Percentiles rank a stretch among this genome's conserved stretches.
These are phyloP conservation scores for Zophobas atratus DNA, from an alignment of 1,140 invertebrate species.

Conservation along the genomic window DNA sequence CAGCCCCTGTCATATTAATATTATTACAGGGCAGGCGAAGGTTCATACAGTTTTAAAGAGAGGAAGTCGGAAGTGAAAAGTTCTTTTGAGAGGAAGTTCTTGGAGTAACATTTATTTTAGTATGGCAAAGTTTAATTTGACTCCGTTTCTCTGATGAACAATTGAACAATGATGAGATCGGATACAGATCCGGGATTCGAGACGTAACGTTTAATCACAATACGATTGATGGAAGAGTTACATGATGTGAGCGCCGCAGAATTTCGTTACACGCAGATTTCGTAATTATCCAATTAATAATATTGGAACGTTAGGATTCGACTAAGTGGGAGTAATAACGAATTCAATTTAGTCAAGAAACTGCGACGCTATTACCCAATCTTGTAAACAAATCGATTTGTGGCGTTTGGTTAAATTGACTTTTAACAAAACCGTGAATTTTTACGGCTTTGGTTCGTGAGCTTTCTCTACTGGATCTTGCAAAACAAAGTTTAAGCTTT, in stretches of 20 bases:
- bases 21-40: conserved; percentile 9
- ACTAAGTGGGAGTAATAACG: conserved; percentile 4
- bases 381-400: conserved; percentile 18
- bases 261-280: conserved; percentile 12
- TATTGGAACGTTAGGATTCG: conserved; percentile 18
- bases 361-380: conserved; percentile 1
- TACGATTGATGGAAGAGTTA: conserved; percentile 2
- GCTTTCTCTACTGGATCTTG: background rate
- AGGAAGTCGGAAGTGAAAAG: conserved; percentile 25
- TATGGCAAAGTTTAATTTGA: conserved; percentile 30
- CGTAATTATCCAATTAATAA: conserved; percentile 30
- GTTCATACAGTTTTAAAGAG: conserved; percentile 4
- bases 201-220: background rate
- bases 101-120: conserved; percentile 16
- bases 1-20: conserved; percentile 17
- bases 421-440: conserved; percentile 34
- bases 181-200: conserved; percentile 25
- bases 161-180: conserved; percentile 12
- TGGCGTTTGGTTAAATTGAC: conserved; percentile 10
- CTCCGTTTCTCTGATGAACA: conserved; percentile 19
- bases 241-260: background rate
- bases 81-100: conserved; percentile 17
- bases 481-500: conserved; percentile 4
- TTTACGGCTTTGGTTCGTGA: background rate
- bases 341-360: conserved; percentile 36